Evolutionary conservation across 2,888 invertebrate species (phyloP).

Genomic region (Tipula helvola): DNA sequence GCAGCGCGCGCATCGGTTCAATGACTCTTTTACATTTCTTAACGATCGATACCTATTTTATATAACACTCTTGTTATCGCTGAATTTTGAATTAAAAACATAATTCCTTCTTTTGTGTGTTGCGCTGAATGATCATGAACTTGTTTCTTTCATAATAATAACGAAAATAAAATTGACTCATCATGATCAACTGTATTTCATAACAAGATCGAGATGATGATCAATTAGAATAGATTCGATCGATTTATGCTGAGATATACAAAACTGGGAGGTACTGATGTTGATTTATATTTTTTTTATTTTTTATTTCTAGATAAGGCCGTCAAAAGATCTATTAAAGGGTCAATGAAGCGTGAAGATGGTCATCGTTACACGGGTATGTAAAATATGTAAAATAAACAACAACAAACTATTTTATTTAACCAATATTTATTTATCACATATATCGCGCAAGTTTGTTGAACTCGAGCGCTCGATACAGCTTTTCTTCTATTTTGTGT

Average conservation of each 20-base stretch:
- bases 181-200: background rate
- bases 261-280: background rate
- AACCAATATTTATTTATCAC: background rate
- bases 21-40: background rate
- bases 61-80: background rate
- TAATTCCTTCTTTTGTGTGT: background rate
- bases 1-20: background rate
- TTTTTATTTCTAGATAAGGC: background rate
- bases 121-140: background rate
- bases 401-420: background rate
- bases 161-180: background rate
- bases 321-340: background rate
- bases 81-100: background rate
- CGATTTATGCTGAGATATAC: background rate
- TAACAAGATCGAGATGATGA: background rate
- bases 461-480: background rate
- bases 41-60: background rate
- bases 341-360: slow-evolving; percentile 44
- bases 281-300: background rate
- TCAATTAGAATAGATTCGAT: background rate
- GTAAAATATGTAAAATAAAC: slow-evolving; percentile 25
- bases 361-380: slow-evolving; percentile 70
- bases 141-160: background rate
- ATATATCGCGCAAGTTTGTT: background rate
- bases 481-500: background rate